Base-by-base conservation (phyloP, 2,888 invertebrate species). In the Argyra leucocephala region DNA sequence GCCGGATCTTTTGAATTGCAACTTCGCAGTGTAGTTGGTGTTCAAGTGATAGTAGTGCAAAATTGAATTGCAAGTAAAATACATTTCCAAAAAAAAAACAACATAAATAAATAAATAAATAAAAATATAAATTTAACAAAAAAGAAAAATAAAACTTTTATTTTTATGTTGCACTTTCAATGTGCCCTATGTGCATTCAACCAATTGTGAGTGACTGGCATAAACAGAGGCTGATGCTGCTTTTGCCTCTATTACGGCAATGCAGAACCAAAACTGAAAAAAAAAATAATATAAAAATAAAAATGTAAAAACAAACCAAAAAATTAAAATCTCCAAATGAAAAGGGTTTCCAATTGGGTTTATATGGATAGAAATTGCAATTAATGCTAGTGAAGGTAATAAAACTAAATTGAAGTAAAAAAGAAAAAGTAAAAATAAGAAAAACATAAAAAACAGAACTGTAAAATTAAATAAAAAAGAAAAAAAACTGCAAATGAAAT, bases 401-500 rank as follows among this genome's bases (percentile, higher is more conserved):
- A 48, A 48, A 48, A 48, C 48, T 48, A 48, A 48, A 48, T 48
- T 48, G 15, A 48, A 48, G n/a, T 48, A n/a, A 48, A n/a, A 48
- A 18, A 48, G 2, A n/a, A 48, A 31, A 48, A 48, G 15, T 18
- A 31, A 31, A 31, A n/a, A 48, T 18, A 9, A 1, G 2, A 18
- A 48, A 15, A 48, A 48, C 48, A 5, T 15, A 18, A 3, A 48
- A 48, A 48, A 48, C 48, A 48, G 18, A 48, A 48, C 31, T 31
- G 7, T 18, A 48, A 48, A 48, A 48, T 18, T 5, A 48, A 48
- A 31, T 31, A 10, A 31, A 31, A 31, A 7, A 31, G 5, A 31
- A 31, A 31, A 7, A 31, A 31, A 31, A 10, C 10, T 7, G 31
- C 31, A 31, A 31, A 7, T 10, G 31, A 31, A 31, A 31, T 7